Base-by-base conservation (phyloP, 2,797 vertebrate genomes). In the Babyrousa celebensis region DNA sequence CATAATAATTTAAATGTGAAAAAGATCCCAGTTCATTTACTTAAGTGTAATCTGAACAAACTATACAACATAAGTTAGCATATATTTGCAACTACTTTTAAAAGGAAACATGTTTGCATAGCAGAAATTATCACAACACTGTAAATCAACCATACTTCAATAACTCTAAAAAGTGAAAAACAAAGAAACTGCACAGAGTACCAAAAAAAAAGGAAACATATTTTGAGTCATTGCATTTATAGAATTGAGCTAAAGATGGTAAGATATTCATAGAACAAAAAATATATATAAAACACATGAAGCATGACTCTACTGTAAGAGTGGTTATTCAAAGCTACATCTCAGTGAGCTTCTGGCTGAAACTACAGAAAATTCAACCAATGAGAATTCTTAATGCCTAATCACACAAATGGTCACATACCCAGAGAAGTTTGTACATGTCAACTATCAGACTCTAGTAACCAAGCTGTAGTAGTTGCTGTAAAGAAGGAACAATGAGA, bases 21-120 rank as follows among this genome's bases (percentile, higher is more conserved):
- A 7, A 74, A 89, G 36, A 94, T 84, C 16, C 29, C n/a, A 65
- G 43, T 36, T 96, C 43, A 91, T 60, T 90, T 92, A 74, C 29
- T 86, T 94, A 95, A 83, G 17, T 67, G 20, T 94, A 96, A 89
- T 91, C 82, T 85, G 12, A 63, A 83, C 68, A 85, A 89, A 54
- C 21, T 85, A 54, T 48, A 25, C n/a, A 68, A 83, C 14, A 84
- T 84, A 56, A 79, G 17, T 92, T 94, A 91, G 10, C 36, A 91
- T 70, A 71, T 56, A 83, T 91, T 90, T 86, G 27, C 16, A 93
- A 14, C 15, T 54, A 90, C 20, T 74, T 94, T 82, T 74, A 68
- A 92, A 94, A 79, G 70, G 36, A 78, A 91, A 48, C 12, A 52
- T 80, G 6, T 89, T 96, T 80, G 9, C 9, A 48, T 48, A 48